Base-by-base conservation (phyloP, 1,140 invertebrate genomes). In the Drosophila rhopaloa region DNA sequence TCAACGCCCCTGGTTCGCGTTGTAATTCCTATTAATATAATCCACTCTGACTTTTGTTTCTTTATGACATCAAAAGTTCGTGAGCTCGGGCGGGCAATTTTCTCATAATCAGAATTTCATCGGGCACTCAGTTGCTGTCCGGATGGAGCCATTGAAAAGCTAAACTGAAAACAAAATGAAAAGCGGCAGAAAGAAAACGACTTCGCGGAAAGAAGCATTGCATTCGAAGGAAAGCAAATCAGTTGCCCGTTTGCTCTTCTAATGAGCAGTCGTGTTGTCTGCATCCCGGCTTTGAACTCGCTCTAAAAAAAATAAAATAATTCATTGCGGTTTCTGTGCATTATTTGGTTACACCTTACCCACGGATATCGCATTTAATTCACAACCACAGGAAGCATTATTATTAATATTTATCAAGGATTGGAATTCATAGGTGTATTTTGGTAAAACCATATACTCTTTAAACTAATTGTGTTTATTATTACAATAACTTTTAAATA, bases 11-110 rank as follows among this genome's bases (percentile, higher is more conserved):
- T 51, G 32, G 14, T 40, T 19, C 47, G n/a, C 24, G 59, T 32
- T 86, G 82, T 86, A 86, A 88, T 86, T 50, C 57, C 82, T 88
- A 86, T 88, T 79, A 86, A 86, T 79, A 86, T 53, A 70, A 63
- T 75, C 59, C 44, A 59, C 14, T 40, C 41, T 38, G 68, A 63
- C 56, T 63, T 77, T 75, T 19, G 35, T 32, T 37, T 35, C 37
- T 54, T 66, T 35, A 27, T 59, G 83, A 86, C 82, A 86, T 82
- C 79, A 88, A 82, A 79, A 79, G 68, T 86, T 86, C 82, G 82
- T 86, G 83, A 74, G 74, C 75, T 79, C 74, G 57, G 43, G 2
- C 35, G 61, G 38, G 16, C 38, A 72, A 71, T 84, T 86, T 79
- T 76, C 79, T 79, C 70, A 57, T 86, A 85, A 86, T 85, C 82